A percentile compares a stretch with the other conserved stretches of the same genome.
phyloP scores from a whole-genome alignment of 2,888 invertebrate species.

The Microchrysa polita region DNA sequence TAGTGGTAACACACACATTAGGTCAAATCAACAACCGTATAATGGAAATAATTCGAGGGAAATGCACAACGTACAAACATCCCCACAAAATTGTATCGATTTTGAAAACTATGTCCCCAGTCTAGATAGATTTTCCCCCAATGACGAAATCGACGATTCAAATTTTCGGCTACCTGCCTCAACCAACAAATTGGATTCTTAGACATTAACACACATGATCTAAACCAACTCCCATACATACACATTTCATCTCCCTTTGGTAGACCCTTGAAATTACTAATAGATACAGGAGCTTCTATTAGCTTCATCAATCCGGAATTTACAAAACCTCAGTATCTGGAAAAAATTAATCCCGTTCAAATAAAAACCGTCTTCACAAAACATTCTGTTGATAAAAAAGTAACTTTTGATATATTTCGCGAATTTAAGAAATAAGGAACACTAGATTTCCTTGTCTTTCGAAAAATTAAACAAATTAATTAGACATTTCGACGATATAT shows the following conservation, averaged over 20 bases:
- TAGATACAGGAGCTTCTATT: neutral
- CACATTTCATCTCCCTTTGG: too few relatives aligned
- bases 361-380: neutral
- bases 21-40: neutral
- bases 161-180: neutral
- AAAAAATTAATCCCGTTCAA: neutral
- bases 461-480: too few relatives aligned
- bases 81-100: neutral
- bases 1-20: neutral
- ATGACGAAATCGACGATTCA: neutral
- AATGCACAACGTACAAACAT: too few relatives aligned
- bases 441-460: too few relatives aligned
- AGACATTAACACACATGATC: neutral
- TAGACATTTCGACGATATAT: too few relatives aligned
- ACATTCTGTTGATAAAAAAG: neutral
- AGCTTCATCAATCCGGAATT: neutral
- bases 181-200: neutral
- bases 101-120: neutral
- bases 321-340: neutral
- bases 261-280: too few relatives aligned
- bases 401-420: neutral
- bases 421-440: neutral
- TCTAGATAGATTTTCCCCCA: neutral
- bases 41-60: too few relatives aligned
- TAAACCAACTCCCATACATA: neutral